Percentiles rank a stretch among this genome's conserved stretches.
These are phyloP conservation scores for Huso huso DNA, from an alignment of 2,797 vertebrate species.

Conservation along the genomic window DNA sequence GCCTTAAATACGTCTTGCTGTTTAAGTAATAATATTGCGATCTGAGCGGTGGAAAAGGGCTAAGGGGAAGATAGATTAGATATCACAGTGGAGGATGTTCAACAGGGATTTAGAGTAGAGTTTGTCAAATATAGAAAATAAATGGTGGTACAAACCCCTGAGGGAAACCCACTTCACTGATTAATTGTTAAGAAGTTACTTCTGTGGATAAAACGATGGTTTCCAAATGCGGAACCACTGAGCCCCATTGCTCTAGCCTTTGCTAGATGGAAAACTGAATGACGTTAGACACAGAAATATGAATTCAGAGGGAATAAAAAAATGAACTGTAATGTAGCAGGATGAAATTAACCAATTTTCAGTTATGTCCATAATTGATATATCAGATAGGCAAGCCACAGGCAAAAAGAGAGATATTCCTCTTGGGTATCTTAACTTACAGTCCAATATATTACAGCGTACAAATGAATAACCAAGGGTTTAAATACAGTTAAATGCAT, in stretches of 20 bases:
- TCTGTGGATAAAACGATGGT: slow-evolving; percentile 5
- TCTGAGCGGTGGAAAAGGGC: too few relatives aligned
- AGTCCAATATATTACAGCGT: slow-evolving; percentile 41
- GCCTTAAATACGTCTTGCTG: too few relatives aligned
- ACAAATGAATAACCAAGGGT: slow-evolving; percentile 37
- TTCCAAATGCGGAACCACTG: slow-evolving; percentile 4
- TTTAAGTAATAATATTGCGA: too few relatives aligned
- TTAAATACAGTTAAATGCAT: slow-evolving; percentile 20
- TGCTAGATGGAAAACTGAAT: slow-evolving; percentile 11
- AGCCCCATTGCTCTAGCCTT: slow-evolving; percentile 2
- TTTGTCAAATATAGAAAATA: too few relatives aligned
- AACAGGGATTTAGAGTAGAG: too few relatives aligned
- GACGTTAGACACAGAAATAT: slow-evolving; percentile 9
- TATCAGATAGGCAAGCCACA: slow-evolving; percentile 40
- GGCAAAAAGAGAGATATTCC: slow-evolving; percentile 43
- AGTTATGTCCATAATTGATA: slow-evolving; percentile 49
- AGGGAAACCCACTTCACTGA: too few relatives aligned
- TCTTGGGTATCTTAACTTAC: slow-evolving; percentile 35
- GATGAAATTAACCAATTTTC: slow-evolving; percentile 24
- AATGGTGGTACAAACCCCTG: too few relatives aligned
- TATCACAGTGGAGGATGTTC: too few relatives aligned
- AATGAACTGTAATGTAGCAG: slow-evolving; percentile 17
- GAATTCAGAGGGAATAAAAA: slow-evolving; percentile 13
- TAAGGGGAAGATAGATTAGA: too few relatives aligned
- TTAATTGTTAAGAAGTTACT: slow-evolving; percentile 10